Evolutionary conservation across 1,140 invertebrate species (phyloP), one percentile per base, ranked within the genome.

Genomic region (Microplitis demolitor): DNA sequence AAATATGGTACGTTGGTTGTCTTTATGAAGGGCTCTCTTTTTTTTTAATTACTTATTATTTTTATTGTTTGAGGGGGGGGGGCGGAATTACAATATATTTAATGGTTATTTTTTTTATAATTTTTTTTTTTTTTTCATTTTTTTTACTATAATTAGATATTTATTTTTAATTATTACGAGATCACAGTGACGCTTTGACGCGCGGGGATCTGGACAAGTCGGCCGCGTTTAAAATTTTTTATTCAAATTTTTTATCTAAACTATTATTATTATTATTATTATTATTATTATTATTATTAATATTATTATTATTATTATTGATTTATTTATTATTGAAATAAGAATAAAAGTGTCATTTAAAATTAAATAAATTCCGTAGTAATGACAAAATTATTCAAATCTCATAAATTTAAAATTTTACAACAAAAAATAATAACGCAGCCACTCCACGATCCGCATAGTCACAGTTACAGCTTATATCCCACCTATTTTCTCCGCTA

Each of bases 181-280:
- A 87, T 87, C 86, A 87, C 85, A 87, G 86, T 86, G 84, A 87
- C 84, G 86, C 86, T 87, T 87, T 87, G 86, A 87, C 85, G 84
- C 82, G 85, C 84, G 85, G 84, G 85, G 83, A 87, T 85, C 86
- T 81, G 78, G 84, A 77, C 77, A 83, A 82, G 83, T 82, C 83
- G 84, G 83, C 84, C 86, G 69, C 72, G 37, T 37, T n/a, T 37
- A 8, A 61, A 53, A 45, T 50, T 79, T 76, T 50, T 54, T 75
- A 56, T 66, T 24, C 2, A 24, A 66, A 70, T 78, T 77, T 77
- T 71, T 33, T 24, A 34, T 3, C 60, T 62, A 24, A n/a, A 31
- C 31, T 5, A 5, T 69, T 67, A 70, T 77, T 73, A 72, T 74
- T 72, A 71, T 16, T 62, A 37, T n/a, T 35, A 37, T 34, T 9